Base-by-base conservation (phyloP, 2,113 vertebrate genomes). In the Thunnus thynnus region DNA sequence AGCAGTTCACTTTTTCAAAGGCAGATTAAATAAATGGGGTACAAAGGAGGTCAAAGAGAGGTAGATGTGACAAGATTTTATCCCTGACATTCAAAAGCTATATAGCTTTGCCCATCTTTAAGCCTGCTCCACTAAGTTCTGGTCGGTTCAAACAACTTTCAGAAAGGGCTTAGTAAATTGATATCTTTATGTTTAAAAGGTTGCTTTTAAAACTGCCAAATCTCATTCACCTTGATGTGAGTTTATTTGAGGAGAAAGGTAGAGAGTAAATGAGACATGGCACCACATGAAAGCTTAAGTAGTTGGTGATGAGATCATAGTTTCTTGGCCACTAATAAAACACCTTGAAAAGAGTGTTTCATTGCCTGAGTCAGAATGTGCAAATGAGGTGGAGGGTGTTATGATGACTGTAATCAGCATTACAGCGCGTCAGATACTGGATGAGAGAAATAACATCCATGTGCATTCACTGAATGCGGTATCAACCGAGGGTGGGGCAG, bases 361-460 rank as follows among this genome's bases (percentile, higher is more conserved):
- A 72, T 32, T 54, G 72, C 50, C 2, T 78, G 78, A 82, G 76
- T 86, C 76, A 83, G 46, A 78, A 25, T 75, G 75, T 69, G 72
- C 64, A 78, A 78, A 80, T 82, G 68, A 80, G 52, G 74, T 18
- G 41, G 36, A 86, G 56, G 62, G 50, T 74, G 80, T 68, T 58
- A 64, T 72, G 72, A 81, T 80, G 80, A 78, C 58, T 62, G 64
- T 44, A 63, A 85, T 80, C 82, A 83, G 76, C 72, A 61, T 69
- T 78, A 81, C 27, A 66, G 12, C 72, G 80, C 66, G 13, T 78
- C 27, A 69, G 51, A 48, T 50, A 16, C 4, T 5, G 51, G 30
- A 52, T 73, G 61, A 83, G 65, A 68, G 22, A 63, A 73, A 64
- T 1, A 2, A 18, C 64, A 67, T 30, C 20, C 10, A 52, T 52